Percentiles rank a stretch among this genome's conserved stretches.
Evolutionary conservation across 2,797 vertebrate species (phyloP).

Genomic region (Peromyscus eremicus): DNA sequence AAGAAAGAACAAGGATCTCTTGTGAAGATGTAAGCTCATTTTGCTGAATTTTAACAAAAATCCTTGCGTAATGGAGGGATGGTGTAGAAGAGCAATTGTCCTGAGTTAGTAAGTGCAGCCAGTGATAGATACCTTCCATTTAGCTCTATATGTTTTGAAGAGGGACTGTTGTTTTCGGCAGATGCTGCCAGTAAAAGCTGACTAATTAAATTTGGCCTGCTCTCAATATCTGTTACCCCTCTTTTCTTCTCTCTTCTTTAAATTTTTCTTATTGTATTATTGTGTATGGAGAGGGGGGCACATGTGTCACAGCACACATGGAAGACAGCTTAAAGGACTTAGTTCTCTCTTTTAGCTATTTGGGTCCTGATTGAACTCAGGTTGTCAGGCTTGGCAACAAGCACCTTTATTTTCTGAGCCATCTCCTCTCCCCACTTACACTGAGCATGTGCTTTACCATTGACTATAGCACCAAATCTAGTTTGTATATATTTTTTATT

Average conservation of each 20-base stretch:
- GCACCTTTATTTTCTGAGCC: background rate
- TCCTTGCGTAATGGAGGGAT: background rate
- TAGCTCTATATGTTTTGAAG: background rate
- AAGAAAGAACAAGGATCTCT: slow-evolving; percentile 7
- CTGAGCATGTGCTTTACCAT: background rate
- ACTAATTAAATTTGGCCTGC: background rate
- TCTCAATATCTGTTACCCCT: background rate
- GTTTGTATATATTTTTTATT: background rate
- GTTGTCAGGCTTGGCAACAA: background rate
- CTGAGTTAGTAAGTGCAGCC: background rate
- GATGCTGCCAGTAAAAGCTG: background rate
- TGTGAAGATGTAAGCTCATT: background rate
- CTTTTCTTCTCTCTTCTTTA: background rate
- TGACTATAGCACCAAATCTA: background rate
- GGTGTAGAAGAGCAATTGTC: background rate
- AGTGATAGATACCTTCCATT: background rate
- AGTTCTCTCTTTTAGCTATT: background rate
- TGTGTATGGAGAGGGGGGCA: background rate
- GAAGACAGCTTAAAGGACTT: background rate
- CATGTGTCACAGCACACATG: background rate
- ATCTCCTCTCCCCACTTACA: background rate
- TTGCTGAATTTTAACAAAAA: slow-evolving; percentile 15
- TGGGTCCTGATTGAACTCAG: background rate
- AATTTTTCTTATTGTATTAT: background rate
- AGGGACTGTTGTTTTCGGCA: background rate